phyloP scores from a whole-genome alignment of 2,888 invertebrate species.

The Nephrocerus scutellatus region DNA sequence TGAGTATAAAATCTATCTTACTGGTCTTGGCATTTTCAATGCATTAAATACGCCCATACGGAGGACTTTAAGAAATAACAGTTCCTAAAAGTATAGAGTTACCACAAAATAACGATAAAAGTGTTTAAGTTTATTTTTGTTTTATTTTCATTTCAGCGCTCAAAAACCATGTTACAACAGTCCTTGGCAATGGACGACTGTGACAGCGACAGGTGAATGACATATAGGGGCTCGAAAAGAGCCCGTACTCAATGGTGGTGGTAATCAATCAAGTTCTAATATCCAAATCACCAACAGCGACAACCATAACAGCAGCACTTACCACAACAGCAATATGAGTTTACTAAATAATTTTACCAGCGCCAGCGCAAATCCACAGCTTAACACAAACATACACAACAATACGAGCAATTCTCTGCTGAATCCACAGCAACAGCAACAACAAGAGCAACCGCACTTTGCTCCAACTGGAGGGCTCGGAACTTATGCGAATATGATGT shows the following conservation, averaged over 20 bases:
- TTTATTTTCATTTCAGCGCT: slow-evolving; percentile 32
- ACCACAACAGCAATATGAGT: slow-evolving; percentile 18
- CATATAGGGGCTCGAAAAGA: slow-evolving; percentile 49
- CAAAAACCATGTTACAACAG: slow-evolving; percentile 48
- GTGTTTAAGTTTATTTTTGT: slow-evolving; percentile 4
- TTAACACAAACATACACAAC: slow-evolving; percentile 8
- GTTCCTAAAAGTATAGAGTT: background rate
- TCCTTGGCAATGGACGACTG: slow-evolving; percentile 56
- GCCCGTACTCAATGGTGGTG: slow-evolving; percentile 34
- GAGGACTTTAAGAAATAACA: background rate
- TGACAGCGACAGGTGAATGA: slow-evolving; percentile 55
- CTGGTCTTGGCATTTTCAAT: no score
- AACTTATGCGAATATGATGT: slow-evolving; percentile 26
- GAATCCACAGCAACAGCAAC: no score
- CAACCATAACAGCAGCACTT: slow-evolving; percentile 20
- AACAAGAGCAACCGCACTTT: no score
- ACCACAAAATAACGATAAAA: slow-evolving; percentile 6
- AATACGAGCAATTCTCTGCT: no score
- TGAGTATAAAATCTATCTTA: no score
- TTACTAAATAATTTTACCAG: slow-evolving; percentile 11
- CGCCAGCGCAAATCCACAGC: slow-evolving; percentile 10
- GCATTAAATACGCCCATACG: no score
- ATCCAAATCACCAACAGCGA: slow-evolving; percentile 23
- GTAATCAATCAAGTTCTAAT: slow-evolving; percentile 27
- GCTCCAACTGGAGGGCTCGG: slow-evolving; percentile 21